Evolutionary conservation across 2,113 vertebrate species (phyloP), one percentile per base, ranked within the genome.

Genomic region (Plecotus auritus): DNA sequence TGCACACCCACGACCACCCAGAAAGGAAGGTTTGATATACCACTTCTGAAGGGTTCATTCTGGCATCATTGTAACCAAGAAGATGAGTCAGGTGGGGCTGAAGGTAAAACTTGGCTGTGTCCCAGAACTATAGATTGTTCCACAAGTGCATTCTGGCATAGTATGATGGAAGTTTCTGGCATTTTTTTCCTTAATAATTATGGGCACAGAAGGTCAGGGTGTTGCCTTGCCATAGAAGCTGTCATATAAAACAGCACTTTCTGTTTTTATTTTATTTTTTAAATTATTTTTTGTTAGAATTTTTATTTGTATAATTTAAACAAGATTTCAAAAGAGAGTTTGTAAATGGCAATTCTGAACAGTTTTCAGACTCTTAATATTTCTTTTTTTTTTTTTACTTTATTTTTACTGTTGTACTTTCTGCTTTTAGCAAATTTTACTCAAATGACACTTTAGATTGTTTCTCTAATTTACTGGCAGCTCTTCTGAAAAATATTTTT

Each of bases 401-500:
- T 67, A 67, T n/a, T 67, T n/a, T 67, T 67, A 67, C 13, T 66
- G 32, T 67, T n/a, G 32, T 32, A 67, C 64, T 67, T 92, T 69
- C n/a, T 77, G 77, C 87, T 94, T 91, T 92, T 72, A 95, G 77
- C 88, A 78, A 1, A 42, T 80, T 69, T 82, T 66, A n/a, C 49
- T 45, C 84, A 91, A 69, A 66, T 85, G 37, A 92, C 61, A 81
- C 26, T 88, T 83, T 17, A 83, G 22, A 56, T 67, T 67, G 87
- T 91, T 26, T 93, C 32, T 93, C 18, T 85, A 22, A 83, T 42
- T 95, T 78, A 42, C 66, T 83, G 42, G 42, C 32, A 74, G 10
- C 81, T 89, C 80, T 77, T 96, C 76, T 91, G 73, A 70, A 86
- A 91, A 91, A 56, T 7, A 35, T 80, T 93, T 94, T 47, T 87